These are phyloP conservation scores for Apostichopus leukothele DNA, from an alignment of 53 echinoderm and acorn worm species.

Conservation along the genomic window DNA sequence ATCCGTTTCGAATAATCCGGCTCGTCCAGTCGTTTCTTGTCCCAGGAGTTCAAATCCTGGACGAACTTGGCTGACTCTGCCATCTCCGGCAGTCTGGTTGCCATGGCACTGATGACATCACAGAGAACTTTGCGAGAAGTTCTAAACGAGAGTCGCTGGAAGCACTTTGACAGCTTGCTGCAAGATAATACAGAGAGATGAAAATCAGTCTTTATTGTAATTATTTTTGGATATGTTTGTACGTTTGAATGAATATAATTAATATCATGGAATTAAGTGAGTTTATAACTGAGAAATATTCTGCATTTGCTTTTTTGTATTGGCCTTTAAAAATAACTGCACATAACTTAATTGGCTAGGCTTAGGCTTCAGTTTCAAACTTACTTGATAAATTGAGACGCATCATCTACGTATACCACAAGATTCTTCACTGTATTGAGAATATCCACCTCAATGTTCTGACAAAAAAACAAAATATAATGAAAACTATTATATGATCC, in stretches of 20 bases:
- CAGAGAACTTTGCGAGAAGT: conserved; percentile 64
- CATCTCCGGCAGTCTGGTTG: conserved; percentile 55
- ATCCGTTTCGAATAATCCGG: conserved; percentile 74
- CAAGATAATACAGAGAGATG: neutral
- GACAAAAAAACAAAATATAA: conserved; percentile 7
- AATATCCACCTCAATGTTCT: conserved; percentile 79
- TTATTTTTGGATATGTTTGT: too few relatives aligned
- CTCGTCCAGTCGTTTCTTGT: conserved; percentile 82
- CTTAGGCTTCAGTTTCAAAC: neutral
- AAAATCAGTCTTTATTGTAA: too few relatives aligned
- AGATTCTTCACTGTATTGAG: conserved; percentile 83
- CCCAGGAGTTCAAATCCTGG: conserved; percentile 75
- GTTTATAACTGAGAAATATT: too few relatives aligned
- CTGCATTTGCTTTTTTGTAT: too few relatives aligned
- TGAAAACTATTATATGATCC: too few relatives aligned
- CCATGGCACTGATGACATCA: conserved; percentile 74
- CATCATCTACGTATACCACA: conserved; percentile 59
- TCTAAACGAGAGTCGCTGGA: conserved; percentile 74
- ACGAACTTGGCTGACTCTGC: conserved; percentile 60
- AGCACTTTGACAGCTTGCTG: conserved; percentile 69
- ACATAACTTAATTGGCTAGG: too few relatives aligned
- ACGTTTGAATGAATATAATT: too few relatives aligned
- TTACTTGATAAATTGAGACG: conserved; percentile 76
- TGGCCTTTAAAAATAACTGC: too few relatives aligned
- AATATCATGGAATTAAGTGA: too few relatives aligned